Evolutionary conservation across 2,113 vertebrate species (phyloP).

Genomic region (Pedetes capensis): DNA sequence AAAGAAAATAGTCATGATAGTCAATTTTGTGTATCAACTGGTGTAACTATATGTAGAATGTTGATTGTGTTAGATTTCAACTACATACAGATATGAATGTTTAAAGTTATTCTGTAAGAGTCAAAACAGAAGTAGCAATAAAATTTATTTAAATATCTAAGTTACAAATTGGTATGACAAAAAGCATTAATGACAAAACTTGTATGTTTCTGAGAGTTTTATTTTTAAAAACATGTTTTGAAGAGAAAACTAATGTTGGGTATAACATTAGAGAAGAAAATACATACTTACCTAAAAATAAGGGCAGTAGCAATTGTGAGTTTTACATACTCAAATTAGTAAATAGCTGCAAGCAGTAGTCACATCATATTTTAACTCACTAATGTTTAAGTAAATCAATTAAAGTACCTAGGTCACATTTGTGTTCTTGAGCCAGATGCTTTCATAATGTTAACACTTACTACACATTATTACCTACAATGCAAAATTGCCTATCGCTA

Average conservation of each 20-base stretch:
- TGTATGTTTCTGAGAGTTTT: conserved; percentile 55
- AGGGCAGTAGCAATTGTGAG: conserved; percentile 22
- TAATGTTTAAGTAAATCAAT: conserved; percentile 61
- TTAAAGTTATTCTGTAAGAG: conserved; percentile 52
- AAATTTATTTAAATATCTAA: conserved; percentile 58
- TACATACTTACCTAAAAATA: conserved; percentile 37
- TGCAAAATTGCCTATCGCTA: too few relatives aligned
- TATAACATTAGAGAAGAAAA: conserved; percentile 29
- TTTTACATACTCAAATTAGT: conserved; percentile 47
- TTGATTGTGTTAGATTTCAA: conserved; percentile 15
- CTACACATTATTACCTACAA: conserved; percentile 30
- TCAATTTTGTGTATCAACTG: conserved; percentile 19
- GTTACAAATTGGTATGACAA: conserved; percentile 42
- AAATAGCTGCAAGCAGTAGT: conserved; percentile 49
- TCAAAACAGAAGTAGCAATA: conserved; percentile 41
- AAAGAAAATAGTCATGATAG: conserved; percentile 14
- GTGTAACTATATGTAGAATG: conserved; percentile 12
- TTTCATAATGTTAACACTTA: conserved; percentile 36
- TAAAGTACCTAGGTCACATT: conserved; percentile 31
- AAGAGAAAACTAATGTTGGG: conserved; percentile 26
- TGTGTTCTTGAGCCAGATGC: conserved; percentile 55
- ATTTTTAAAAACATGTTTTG: conserved; percentile 61
- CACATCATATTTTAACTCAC: conserved; percentile 1
- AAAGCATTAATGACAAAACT: conserved; percentile 10
- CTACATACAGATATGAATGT: conserved; percentile 21